Percentiles rank a stretch among this genome's conserved stretches.
phyloP scores from a whole-genome alignment of 2,888 invertebrate genomes.

The Xanthia togata region DNA sequence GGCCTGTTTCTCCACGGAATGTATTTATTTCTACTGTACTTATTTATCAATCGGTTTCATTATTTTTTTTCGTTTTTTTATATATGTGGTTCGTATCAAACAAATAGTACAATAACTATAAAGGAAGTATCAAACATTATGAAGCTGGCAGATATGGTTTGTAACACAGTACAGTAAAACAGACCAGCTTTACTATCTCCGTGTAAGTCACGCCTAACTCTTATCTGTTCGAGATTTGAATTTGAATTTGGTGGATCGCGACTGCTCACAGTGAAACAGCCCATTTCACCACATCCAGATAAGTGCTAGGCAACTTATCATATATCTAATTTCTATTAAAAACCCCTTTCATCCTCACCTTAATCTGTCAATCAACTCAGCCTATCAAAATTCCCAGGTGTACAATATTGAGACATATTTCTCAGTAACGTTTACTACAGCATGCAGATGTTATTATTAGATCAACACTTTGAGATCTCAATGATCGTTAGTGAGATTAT shows the following conservation, averaged over 20 bases:
- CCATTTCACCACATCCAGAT: background rate
- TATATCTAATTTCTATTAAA: background rate
- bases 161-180: no score
- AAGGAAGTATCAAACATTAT: background rate
- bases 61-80: background rate
- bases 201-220: background rate
- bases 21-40: background rate
- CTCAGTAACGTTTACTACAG: background rate
- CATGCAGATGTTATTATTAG: conserved; percentile 36
- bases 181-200: background rate
- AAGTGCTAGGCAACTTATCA: background rate
- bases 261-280: background rate
- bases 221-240: background rate
- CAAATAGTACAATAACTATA: background rate
- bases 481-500: conserved; percentile 44
- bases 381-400: conserved; percentile 28
- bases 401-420: conserved; percentile 15
- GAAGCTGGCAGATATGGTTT: background rate
- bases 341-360: background rate
- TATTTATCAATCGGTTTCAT: background rate
- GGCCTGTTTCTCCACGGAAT: background rate
- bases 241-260: background rate
- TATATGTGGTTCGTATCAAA: background rate
- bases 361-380: background rate
- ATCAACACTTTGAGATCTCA: conserved; percentile 31